Evolutionary conservation across 2,113 vertebrate genomes (phyloP), one percentile per base, ranked within the genome.

Genomic region (Ovibos moschatus): DNA sequence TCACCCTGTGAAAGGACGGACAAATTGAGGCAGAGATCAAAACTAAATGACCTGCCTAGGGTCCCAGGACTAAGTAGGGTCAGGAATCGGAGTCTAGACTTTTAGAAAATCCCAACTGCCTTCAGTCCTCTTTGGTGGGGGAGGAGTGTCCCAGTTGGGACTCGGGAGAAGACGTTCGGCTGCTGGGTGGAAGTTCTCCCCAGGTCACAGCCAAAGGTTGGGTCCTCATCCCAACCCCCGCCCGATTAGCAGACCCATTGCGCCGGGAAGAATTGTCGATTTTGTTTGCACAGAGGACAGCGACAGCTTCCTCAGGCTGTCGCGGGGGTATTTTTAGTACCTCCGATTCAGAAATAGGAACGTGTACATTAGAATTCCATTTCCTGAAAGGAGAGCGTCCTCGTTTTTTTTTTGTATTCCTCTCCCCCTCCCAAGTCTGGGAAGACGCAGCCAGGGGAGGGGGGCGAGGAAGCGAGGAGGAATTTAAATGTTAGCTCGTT

Each of bases 291-390:
- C 97, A 87, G 98, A 97, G 98, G 95, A 97, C 96, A 60, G 97
- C 97, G 97, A 97, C 98, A 98, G 98, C 98, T 98, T 98, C 98
- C 97, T 98, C 98, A 98, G 98, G 97, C 98, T 98, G 98, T 98
- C 97, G 94, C 98, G 45, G 81, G 97, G 87, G 96, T 98, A 98
- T 98, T 98, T 98, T 98, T 98, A 98, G 98, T 94, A 97, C 96
- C 98, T 98, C 98, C 96, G 98, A 98, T 97, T 98, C 98, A 97
- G 98, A 98, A 98, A 98, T 98, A 98, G 98, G 98, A 98, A 98
- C 96, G 93, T 97, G 98, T 98, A 97, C 98, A 98, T 98, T 98
- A 98, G 97, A 98, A 98, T 98, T 98, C 98, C 98, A 97, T 98
- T 98, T 98, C 98, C 98, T 98, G 98, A 98, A 98, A 98, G 98